Base-by-base conservation (phyloP, 2,888 invertebrate species). In the Alloscopus bannaensis region DNA sequence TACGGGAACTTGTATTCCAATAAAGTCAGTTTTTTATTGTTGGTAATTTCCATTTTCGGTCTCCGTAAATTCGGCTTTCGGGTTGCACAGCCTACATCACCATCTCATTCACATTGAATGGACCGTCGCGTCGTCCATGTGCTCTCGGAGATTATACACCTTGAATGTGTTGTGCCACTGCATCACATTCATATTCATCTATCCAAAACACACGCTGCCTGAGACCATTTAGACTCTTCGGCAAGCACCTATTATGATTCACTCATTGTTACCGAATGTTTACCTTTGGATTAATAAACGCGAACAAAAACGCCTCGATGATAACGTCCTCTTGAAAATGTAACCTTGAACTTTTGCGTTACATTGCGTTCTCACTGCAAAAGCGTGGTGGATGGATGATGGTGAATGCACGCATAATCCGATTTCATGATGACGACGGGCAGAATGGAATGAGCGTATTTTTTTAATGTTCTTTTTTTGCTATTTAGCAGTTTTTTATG, bases 291-390 rank as follows among this genome's bases (percentile, higher is more conserved):
- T 26, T 55, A 55, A 26, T 55, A 55, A 24, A 24, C 24, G 55
- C n/a, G n/a, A n/a, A 6, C 6, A 47, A 47, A 47, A n/a, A n/a
- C 8, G 8, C n/a, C n/a, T 11, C 20, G 26, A 8, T 24, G 55
- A 26, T 20, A 55, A 24, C 20, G 55, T 55, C 55, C 55, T 55
- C 55, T 55, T 55, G 57, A 59, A 69, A 50, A 71, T 71, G 45
- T 62, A 71, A 57, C 71, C 71, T 71, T 71, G 71, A 71, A 71
- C 71, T 71, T 71, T 71, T 71, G 60, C 71, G 31, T 69, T 29
- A 36, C 16, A 31, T 26, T 28, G 28, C 24, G n/a, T 28, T 36
- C 36, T 36, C 36, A 36, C 36, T 36, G n/a, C 36, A 8, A 8
- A 36, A 8, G 36, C 13, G 36, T 8, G 13, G 13, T 36, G 13